These are phyloP conservation scores for Carposina sasakii DNA, from an alignment of 1,140 invertebrate genomes.

Conservation along the genomic window DNA sequence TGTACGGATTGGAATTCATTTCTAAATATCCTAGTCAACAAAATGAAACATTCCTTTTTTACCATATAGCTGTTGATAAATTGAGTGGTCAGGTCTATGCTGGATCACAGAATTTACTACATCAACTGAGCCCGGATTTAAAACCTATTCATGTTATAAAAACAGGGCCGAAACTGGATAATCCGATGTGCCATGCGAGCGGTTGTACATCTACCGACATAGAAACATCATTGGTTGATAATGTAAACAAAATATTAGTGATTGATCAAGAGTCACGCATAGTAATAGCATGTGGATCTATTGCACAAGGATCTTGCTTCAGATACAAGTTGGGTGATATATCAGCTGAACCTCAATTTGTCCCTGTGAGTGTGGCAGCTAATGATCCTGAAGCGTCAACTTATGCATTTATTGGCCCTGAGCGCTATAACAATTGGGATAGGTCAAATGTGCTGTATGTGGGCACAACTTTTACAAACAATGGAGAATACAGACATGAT, in stretches of 20 bases:
- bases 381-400: constrained; percentile 94
- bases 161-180: constrained; percentile 86
- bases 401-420: constrained; percentile 95
- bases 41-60: constrained; percentile 69
- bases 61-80: constrained; percentile 72
- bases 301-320: constrained; percentile 90
- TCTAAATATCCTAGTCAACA: constrained; percentile 64
- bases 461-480: constrained; percentile 94
- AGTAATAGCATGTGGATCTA: constrained; percentile 91
- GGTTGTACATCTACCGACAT: constrained; percentile 82
- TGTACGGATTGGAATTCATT: constrained; percentile 63
- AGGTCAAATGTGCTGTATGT: constrained; percentile 91
- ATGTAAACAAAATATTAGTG: constrained; percentile 93
- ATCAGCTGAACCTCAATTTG: constrained; percentile 81
- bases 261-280: constrained; percentile 86
- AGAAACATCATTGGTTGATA: constrained; percentile 81
- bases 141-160: constrained; percentile 78
- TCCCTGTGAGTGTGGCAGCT: constrained; percentile 87
- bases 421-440: constrained; percentile 85
- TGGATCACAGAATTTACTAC: constrained; percentile 87
- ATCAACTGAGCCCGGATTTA: constrained; percentile 85
- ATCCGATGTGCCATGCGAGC: constrained; percentile 88
- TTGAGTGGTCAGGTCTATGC: constrained; percentile 80
- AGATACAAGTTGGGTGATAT: constrained; percentile 90
- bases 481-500: constrained; percentile 93